These are phyloP conservation scores for Chanos chanos DNA, from an alignment of 2,797 vertebrate genomes.

Conservation along the genomic window DNA sequence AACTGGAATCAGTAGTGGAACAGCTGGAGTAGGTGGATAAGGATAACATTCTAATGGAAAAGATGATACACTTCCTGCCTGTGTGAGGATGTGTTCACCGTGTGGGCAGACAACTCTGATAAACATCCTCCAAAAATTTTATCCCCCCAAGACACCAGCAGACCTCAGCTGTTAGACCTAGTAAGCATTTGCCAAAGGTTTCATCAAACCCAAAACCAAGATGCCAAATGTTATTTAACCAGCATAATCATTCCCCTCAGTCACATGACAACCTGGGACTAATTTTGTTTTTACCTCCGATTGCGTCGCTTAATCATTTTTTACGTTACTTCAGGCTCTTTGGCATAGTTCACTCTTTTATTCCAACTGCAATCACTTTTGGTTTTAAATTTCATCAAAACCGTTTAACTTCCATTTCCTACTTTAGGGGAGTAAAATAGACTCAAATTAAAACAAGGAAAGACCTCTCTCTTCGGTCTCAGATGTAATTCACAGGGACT, in stretches of 20 bases:
- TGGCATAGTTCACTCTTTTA: slow-evolving; percentile 11
- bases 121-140: neutral
- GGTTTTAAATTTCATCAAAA: slow-evolving; percentile 23
- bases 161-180: too few relatives aligned
- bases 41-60: slow-evolving; percentile 73
- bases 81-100: slow-evolving; percentile 62
- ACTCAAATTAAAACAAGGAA: slow-evolving; percentile 21
- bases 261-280: too few relatives aligned
- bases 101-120: slow-evolving; percentile 52
- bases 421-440: slow-evolving; percentile 12
- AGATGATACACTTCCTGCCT: slow-evolving; percentile 66
- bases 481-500: slow-evolving; percentile 31
- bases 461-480: slow-evolving; percentile 33
- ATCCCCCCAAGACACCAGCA: too few relatives aligned
- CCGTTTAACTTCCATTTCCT: slow-evolving; percentile 24
- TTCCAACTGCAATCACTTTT: slow-evolving; percentile 20
- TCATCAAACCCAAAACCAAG: too few relatives aligned
- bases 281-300: too few relatives aligned
- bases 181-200: too few relatives aligned
- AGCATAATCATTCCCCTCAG: too few relatives aligned
- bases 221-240: too few relatives aligned
- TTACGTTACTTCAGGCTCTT: slow-evolving; percentile 12
- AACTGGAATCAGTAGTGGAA: slow-evolving; percentile 36
- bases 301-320: neutral
- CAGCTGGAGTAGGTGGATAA: slow-evolving; percentile 65